These are phyloP conservation scores for Sarcophaga peregrina DNA, from an alignment of 1,140 invertebrate genomes.

Conservation along the genomic window DNA sequence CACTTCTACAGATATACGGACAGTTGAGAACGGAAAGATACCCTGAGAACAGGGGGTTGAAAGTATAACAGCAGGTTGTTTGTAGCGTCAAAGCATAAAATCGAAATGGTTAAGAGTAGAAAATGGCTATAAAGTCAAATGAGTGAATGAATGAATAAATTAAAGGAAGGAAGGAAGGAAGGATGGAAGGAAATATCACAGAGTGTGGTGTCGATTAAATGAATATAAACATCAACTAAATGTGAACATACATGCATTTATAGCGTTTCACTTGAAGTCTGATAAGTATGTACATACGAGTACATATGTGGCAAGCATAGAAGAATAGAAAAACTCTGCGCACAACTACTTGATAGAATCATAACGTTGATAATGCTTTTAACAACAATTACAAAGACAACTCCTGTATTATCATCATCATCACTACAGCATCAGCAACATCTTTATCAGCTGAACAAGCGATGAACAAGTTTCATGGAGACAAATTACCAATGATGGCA, in stretches of 20 bases:
- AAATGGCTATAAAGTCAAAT: not conserved
- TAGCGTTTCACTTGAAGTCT: not conserved
- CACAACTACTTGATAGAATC: not conserved
- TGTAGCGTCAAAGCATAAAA: not conserved
- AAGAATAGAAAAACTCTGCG: not conserved
- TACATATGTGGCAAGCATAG: not conserved
- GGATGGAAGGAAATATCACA: slow-evolving; percentile 10
- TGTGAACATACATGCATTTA: not conserved
- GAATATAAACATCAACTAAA: not conserved
- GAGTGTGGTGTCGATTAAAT: slow-evolving; percentile 21
- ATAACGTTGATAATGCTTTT: not conserved
- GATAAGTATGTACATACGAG: not conserved
- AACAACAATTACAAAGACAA: not conserved
- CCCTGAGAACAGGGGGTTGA: not conserved
- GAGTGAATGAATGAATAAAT: not conserved
- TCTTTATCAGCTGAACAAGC: slow-evolving; percentile 49
- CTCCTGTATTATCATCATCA: not conserved
- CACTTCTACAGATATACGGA: too few relatives aligned
- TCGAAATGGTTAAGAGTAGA: not conserved
- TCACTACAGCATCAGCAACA: not conserved
- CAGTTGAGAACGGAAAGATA: not conserved
- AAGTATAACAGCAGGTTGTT: not conserved
- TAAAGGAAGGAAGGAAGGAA: not conserved
- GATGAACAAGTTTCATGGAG: not conserved
- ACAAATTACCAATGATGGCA: slow-evolving; percentile 48